Conservation (phyloP, 2,113 vertebrate genomes). For the Camelus dromedarius region DNA sequence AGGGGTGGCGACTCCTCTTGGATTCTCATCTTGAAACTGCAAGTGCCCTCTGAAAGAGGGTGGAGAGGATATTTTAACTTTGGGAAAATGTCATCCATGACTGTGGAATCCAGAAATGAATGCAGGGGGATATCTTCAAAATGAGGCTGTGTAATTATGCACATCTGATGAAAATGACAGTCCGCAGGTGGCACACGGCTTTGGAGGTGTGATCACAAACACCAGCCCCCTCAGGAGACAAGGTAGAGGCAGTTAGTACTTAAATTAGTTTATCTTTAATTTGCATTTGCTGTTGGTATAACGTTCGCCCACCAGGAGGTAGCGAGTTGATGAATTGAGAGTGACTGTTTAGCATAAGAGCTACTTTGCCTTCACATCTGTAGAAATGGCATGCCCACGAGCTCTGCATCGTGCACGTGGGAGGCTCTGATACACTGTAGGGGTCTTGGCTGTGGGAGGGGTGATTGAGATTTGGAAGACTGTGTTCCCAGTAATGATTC, state of each 20-base stretch:
- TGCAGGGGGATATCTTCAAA: neutral
- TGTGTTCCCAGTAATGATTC: neutral
- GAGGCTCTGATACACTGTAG: neutral
- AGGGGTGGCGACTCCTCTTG: constrained; percentile 13
- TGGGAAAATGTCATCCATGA: neutral
- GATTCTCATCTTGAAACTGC: neutral
- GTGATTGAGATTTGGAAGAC: neutral
- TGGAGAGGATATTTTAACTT: constrained; percentile 41
- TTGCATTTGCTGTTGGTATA: constrained; percentile 68
- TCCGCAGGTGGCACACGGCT: constrained; percentile 36
- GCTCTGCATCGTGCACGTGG: neutral
- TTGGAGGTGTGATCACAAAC: constrained; percentile 61
- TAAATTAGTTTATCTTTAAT: constrained; percentile 76
- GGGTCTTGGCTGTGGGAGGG: neutral
- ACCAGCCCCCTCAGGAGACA: constrained; percentile 39
- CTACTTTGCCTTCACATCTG: constrained; percentile 42
- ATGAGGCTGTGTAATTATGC: constrained; percentile 40
- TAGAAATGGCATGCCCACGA: neutral
- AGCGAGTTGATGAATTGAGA: constrained; percentile 52
- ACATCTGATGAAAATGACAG: constrained; percentile 68
- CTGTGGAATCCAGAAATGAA: constrained; percentile 46
- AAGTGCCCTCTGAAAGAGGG: neutral
- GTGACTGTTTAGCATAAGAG: constrained; percentile 50
- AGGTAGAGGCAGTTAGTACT: constrained; percentile 62
- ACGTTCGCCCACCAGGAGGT: constrained; percentile 58